Conservation (phyloP, 2,113 vertebrate genomes). For the Calyptomena viridis region DNA sequence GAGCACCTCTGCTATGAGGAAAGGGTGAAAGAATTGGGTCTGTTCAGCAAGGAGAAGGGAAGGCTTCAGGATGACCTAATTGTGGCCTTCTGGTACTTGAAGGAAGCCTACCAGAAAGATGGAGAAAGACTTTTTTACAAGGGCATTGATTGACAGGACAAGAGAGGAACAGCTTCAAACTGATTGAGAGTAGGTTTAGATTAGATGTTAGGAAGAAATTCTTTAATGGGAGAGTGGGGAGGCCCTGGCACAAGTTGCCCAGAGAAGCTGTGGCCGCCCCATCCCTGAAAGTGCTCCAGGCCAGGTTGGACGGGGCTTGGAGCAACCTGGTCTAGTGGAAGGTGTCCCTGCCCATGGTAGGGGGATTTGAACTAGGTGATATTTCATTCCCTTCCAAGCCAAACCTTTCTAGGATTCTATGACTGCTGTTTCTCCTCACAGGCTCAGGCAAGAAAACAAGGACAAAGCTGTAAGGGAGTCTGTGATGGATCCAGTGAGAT, state of each 20-base stretch:
- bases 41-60: no score
- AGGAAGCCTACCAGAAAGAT: background rate
- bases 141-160: background rate
- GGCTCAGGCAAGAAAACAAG: background rate
- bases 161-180: background rate
- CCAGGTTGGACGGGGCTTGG: background rate
- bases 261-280: background rate
- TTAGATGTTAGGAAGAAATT: background rate
- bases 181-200: background rate
- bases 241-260: background rate
- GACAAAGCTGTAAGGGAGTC: background rate
- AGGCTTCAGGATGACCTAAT: no score
- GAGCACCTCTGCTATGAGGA: no score
- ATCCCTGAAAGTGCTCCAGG: background rate
- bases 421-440: background rate
- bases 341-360: background rate
- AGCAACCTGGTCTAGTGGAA: background rate
- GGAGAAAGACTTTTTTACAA: background rate
- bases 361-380: background rate
- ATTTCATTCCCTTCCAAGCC: background rate
- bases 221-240: background rate
- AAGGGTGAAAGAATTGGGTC: no score
- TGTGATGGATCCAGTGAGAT: background rate
- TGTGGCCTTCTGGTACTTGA: no score
- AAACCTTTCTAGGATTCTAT: background rate